Base-by-base conservation (phyloP, 2,797 vertebrate species). In the Propithecus deckenii region DNA sequence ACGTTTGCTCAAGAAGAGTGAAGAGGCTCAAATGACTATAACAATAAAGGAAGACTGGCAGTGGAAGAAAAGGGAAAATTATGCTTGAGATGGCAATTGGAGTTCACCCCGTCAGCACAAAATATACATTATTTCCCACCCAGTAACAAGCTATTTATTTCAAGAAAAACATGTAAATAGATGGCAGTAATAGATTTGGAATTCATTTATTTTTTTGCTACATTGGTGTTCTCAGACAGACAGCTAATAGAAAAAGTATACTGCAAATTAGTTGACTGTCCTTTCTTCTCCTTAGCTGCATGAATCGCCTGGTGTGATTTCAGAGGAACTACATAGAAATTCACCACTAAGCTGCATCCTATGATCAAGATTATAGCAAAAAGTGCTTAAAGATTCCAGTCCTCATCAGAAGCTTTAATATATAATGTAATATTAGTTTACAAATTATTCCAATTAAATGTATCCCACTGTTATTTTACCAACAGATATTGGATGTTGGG, bases 81-180 rank as follows among this genome's bases (percentile, higher is more conserved):
- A 57, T 52, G 59, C 30, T 76, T 38, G 15, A 87, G 10, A n/a
- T 48, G 65, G 72, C 32, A 43, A 55, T 79, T 23, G 28, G 55
- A n/a, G 69, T n/a, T 55, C 46, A 43, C 57, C 9, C 25, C 20
- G 17, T 81, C n/a, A 69, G 32, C 59, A 75, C 20, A 92, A 93
- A 71, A 89, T 38, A 38, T 15, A 61, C 43, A 23, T 48, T 59
- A 89, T 72, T 83, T 87, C 57, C 25, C 13, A 80, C 10, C 15
- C n/a, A 50, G 35, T 55, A 94, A 43, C 43, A 90, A 74, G 32
- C 76, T 92, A 81, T 67, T 69, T 95, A 83, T 90, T 88, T 94
- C 30, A 63, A 86, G 65, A 57, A 96, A 91, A 81, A 85, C 85
- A 52, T 32, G 61, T 23, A 91, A 69, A 63, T 50, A 79, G 25